A percentile compares a stretch with the other conserved stretches of the same genome.
Evolutionary conservation across 2,113 vertebrate species (phyloP).

Genomic region (Varanus salvator): DNA sequence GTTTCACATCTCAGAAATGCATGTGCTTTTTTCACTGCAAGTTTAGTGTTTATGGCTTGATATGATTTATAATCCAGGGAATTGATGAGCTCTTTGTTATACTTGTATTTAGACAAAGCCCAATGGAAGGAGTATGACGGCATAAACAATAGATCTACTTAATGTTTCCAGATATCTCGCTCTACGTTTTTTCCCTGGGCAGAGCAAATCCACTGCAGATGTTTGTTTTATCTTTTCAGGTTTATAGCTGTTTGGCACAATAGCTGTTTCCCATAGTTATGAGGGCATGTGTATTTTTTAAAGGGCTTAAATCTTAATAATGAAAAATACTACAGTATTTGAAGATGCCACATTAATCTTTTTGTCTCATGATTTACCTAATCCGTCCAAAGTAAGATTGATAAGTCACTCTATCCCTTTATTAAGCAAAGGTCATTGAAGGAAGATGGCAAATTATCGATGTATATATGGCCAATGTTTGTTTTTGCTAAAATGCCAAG

Average conservation of each 20-base stretch:
- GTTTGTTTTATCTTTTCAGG: not conserved
- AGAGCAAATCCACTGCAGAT: not conserved
- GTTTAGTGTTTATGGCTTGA: not conserved
- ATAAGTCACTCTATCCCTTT: not conserved
- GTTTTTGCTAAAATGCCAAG: conserved; percentile 21
- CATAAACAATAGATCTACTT: not conserved
- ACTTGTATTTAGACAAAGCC: not conserved
- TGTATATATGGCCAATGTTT: conserved; percentile 3
- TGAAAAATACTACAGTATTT: not conserved
- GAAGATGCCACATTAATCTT: not conserved
- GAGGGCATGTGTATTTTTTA: not conserved
- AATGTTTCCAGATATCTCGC: not conserved
- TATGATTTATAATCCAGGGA: conserved; percentile 24
- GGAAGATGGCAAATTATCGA: accelerated
- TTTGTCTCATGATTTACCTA: not conserved
- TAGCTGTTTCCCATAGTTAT: not conserved
- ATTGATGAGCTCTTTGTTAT: conserved; percentile 32
- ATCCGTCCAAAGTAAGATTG: not conserved
- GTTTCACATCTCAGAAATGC: conserved; percentile 40
- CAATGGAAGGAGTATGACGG: not conserved
- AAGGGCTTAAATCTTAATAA: not conserved
- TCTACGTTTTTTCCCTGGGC: not conserved
- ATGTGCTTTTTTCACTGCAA: conserved; percentile 32
- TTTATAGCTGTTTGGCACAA: not conserved
- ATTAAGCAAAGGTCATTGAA: not conserved